Evolutionary conservation across 2,797 vertebrate genomes (phyloP), one percentile per base, ranked within the genome.

Genomic region (Ctenopoma kingsleyae): DNA sequence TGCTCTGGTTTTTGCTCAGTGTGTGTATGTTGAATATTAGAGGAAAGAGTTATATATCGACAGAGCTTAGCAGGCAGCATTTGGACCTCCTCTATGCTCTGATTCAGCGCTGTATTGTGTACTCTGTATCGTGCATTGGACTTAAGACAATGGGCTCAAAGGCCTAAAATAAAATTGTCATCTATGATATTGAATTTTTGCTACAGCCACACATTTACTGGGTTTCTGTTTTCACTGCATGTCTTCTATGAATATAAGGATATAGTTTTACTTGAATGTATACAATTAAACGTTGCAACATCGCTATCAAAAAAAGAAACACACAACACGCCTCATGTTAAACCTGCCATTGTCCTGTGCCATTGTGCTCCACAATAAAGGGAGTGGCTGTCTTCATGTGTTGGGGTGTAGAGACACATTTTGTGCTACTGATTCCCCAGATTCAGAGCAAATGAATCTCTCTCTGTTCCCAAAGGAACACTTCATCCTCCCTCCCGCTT

Each of bases 381-480:
- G 85, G 82, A 87, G 87, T 76, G 87, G 82, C 87, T 69, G 67
- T 64, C 71, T 80, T 76, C 41, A 70, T 52, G 46, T 71, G 53
- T 81, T 41, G 44, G 68, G 68, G 52, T 74, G 53, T 62, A 41
- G 61, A 68, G 52, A 68, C 83, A 78, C 74, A 81, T 65, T 46
- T 74, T 71, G 78, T 80, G 78, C 72, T 41, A 59, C 81, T 48
- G 78, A 78, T 80, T 87, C 89, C 74, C 84, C 81, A 79, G 73
- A 88, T 83, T 87, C 47, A 3, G 68, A 84, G 67, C 61, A 81
- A 82, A 81, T 77, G 35, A 91, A 82, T 88, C 57, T 79, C 47
- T 67, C 76, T 84, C 60, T 79, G 52, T 82, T 82, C 83, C 85
- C 84, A 62, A 55, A 81, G 82, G 83, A 84, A 22, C 22, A 3